Percentiles rank a stretch among this genome's conserved stretches.
phyloP scores from a whole-genome alignment of 2,113 vertebrate genomes.

The Eleginops maclovinus region DNA sequence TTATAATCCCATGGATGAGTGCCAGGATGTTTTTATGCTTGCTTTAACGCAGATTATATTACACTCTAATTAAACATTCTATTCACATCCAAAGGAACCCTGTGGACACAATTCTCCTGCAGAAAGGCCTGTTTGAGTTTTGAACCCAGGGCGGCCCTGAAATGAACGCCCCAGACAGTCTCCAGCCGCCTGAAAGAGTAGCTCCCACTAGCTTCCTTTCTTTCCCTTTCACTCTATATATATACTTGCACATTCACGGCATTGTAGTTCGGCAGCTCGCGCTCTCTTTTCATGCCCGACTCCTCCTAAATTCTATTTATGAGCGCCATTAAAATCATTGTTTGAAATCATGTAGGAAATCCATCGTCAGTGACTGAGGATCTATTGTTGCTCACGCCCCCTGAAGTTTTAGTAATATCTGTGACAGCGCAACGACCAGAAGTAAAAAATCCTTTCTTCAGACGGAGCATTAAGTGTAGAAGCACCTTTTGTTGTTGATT shows the following conservation, averaged over 20 bases:
- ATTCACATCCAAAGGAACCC: constrained; percentile 82
- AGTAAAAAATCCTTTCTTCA: constrained; percentile 56
- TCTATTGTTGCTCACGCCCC: constrained; percentile 58
- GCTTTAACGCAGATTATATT: constrained; percentile 89
- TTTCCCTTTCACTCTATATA: constrained; percentile 55
- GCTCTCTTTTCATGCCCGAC: constrained; percentile 61
- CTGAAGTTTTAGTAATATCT: constrained; percentile 69
- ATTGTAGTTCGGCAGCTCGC: constrained; percentile 57
- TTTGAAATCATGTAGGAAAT: constrained; percentile 80
- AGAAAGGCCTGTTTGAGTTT: constrained; percentile 85
- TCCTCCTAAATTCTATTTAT: constrained; percentile 75
- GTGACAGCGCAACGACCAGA: constrained; percentile 60
- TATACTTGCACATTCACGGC: constrained; percentile 62
- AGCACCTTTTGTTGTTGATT: constrained; percentile 54
- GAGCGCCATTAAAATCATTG: constrained; percentile 79
- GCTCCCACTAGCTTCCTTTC: constrained; percentile 74
- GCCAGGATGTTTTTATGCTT: constrained; percentile 87
- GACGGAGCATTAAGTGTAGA: constrained; percentile 41
- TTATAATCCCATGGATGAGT: constrained; percentile 84
- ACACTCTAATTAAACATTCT: constrained; percentile 89
- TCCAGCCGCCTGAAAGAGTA: constrained; percentile 78
- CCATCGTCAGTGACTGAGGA: constrained; percentile 58
- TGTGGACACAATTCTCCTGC: constrained; percentile 81
- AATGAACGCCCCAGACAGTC: constrained; percentile 80
- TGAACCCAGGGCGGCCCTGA: constrained; percentile 81